phyloP scores from a whole-genome alignment of 2,113 vertebrate species.

The Caloenas nicobarica region DNA sequence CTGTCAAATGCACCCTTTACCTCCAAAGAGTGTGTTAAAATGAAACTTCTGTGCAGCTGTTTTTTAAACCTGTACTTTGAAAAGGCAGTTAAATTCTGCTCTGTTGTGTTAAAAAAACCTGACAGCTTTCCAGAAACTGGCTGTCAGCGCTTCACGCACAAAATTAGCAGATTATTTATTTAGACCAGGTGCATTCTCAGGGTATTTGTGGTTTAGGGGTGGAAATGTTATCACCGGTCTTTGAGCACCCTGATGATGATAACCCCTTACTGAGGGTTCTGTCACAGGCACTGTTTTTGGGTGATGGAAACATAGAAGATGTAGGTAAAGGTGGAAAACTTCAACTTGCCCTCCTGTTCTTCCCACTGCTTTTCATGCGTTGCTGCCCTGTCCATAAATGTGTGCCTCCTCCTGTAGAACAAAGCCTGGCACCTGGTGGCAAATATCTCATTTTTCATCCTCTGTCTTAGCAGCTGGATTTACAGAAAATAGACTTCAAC shows the following conservation, averaged over 20 bases:
- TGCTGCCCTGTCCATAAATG: neutral
- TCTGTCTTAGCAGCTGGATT: neutral
- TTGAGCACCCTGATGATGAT: accelerated
- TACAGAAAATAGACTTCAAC: neutral
- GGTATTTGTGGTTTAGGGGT: neutral
- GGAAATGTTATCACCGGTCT: neutral
- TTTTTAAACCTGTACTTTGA: neutral
- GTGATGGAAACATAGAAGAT: neutral
- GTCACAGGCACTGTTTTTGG: neutral
- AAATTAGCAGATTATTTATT: neutral
- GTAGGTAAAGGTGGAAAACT: neutral
- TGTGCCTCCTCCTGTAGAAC: neutral
- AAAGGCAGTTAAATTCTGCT: neutral
- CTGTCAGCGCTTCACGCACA: neutral
- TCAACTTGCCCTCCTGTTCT: neutral
- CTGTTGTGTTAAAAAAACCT: neutral
- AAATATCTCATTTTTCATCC: neutral
- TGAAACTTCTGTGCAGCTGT: neutral
- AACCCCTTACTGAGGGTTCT: neutral
- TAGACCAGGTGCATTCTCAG: neutral
- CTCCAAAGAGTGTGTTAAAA: neutral
- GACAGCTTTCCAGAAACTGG: neutral
- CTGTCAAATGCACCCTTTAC: neutral
- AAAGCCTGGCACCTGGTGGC: neutral
- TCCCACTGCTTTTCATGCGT: neutral